A percentile compares a stretch with the other conserved stretches of the same genome.
phyloP scores from a whole-genome alignment of 2,797 vertebrate genomes.

The Antennarius maculatus region DNA sequence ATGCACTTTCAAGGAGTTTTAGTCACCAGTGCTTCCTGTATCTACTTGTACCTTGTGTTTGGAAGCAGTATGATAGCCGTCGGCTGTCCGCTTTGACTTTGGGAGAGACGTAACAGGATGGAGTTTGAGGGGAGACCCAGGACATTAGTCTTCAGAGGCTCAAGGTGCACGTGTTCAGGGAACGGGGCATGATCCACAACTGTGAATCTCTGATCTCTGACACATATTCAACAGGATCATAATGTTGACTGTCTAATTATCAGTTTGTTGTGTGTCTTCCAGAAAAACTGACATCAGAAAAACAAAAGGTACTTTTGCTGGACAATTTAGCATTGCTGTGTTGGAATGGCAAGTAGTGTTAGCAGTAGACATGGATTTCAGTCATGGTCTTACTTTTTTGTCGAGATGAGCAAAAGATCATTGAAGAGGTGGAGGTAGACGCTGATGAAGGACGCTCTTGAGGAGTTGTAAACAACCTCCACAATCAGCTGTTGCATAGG shows the following conservation, averaged over 20 bases:
- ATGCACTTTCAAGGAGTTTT: background rate
- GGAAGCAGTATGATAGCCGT: conserved; percentile 74
- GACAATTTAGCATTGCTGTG: background rate
- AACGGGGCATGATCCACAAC: conserved; percentile 79
- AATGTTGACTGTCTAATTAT: background rate
- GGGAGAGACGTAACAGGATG: conserved; percentile 77
- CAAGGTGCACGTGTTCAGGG: conserved; percentile 67
- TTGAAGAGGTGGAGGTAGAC: conserved; percentile 86
- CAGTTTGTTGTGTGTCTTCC: too few species aligned
- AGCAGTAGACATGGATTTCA: background rate
- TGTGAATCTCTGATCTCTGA: conserved; percentile 75
- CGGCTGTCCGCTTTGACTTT: conserved; percentile 58
- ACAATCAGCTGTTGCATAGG: conserved; percentile 70
- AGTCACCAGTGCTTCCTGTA: background rate
- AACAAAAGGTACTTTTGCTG: too few species aligned
- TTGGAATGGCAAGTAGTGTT: too few species aligned
- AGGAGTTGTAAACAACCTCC: conserved; percentile 34
- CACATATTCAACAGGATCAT: background rate
- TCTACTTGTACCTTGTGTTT: conserved; percentile 58
- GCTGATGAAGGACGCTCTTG: conserved; percentile 49
- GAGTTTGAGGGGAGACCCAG: conserved; percentile 73
- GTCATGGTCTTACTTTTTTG: conserved; percentile 62
- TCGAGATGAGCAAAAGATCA: conserved; percentile 82
- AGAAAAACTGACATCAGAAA: too few species aligned
- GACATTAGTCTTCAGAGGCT: conserved; percentile 64